phyloP scores from a whole-genome alignment of 2,797 vertebrate species.

The Cirrhinus molitorella region DNA sequence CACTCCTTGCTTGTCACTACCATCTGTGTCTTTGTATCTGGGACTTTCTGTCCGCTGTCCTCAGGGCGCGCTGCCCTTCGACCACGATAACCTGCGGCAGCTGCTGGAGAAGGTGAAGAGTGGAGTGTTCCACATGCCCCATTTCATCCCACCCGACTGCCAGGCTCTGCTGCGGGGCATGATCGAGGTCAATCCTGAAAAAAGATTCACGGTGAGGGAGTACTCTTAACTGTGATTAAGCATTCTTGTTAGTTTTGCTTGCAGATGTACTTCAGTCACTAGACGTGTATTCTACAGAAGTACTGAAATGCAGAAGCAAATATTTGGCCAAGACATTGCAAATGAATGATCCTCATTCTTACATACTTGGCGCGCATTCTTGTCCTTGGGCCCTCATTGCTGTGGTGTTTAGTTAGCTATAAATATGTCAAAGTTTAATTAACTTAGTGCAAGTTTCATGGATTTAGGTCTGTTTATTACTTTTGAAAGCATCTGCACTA shows the following conservation, averaged over 20 bases:
- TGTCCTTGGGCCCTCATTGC: neutral
- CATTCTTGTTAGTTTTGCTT: neutral
- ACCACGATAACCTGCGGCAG: slow-evolving; percentile 93
- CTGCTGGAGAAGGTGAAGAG: slow-evolving; percentile 95
- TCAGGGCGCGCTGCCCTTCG: slow-evolving; percentile 91
- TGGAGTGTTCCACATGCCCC: slow-evolving; percentile 94
- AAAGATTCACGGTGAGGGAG: slow-evolving; percentile 86
- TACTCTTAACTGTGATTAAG: neutral
- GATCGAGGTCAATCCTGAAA: slow-evolving; percentile 93
- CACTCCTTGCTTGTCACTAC: slow-evolving; percentile 2
- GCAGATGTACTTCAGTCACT: neutral
- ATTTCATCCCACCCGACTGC: slow-evolving; percentile 93
- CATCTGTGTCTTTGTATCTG: neutral
- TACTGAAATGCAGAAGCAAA: neutral
- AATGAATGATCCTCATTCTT: neutral
- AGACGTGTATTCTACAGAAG: neutral
- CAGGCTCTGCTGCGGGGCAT: slow-evolving; percentile 90
- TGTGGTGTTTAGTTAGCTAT: neutral
- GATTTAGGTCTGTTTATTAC: neutral
- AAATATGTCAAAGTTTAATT: neutral
- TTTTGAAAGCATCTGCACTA: neutral
- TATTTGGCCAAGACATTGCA: neutral
- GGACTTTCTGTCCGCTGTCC: neutral
- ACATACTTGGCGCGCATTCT: neutral
- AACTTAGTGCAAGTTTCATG: neutral